Evolutionary conservation across 2,888 invertebrate genomes (phyloP).

Genomic region (Notocelia uddmanniana): DNA sequence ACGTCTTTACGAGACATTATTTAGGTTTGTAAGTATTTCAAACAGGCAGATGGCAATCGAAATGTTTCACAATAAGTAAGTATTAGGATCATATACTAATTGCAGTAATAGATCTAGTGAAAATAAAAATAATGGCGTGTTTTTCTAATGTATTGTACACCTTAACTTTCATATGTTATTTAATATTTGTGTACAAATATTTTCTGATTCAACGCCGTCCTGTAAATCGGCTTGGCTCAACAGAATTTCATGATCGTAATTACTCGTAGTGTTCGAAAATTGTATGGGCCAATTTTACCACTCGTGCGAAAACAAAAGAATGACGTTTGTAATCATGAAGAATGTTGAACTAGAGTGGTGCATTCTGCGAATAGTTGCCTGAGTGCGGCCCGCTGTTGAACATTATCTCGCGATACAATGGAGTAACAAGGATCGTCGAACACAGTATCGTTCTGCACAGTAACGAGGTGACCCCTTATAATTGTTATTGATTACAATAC

Average conservation of each 20-base stretch:
- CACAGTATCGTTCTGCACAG: conserved; percentile 63
- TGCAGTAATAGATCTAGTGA: too few species aligned
- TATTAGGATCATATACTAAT: too few species aligned
- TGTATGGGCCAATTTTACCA: conserved; percentile 15
- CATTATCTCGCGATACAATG: conserved; percentile 70
- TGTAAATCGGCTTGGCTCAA: not conserved
- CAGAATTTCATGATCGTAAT: not conserved
- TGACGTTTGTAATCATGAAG: conserved; percentile 36
- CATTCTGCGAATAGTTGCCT: conserved; percentile 31
- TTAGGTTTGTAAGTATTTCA: too few species aligned
- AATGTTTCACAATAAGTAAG: too few species aligned
- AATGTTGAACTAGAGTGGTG: conserved; percentile 27
- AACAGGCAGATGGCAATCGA: too few species aligned
- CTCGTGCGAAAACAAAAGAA: conserved; percentile 41
- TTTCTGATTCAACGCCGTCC: not conserved
- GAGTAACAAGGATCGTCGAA: conserved; percentile 74
- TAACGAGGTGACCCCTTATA: conserved; percentile 71
- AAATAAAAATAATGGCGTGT: too few species aligned
- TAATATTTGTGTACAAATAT: not conserved
- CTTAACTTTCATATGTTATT: not conserved
- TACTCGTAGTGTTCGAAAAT: not conserved
- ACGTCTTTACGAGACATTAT: too few species aligned
- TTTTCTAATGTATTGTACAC: too few species aligned
- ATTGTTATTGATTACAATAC: conserved; percentile 12
- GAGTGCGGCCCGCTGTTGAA: conserved; percentile 39